Percentiles rank a stretch among this genome's conserved stretches.
These are phyloP conservation scores for Fundulus diaphanus DNA, from an alignment of 2,797 vertebrate genomes.

Conservation along the genomic window DNA sequence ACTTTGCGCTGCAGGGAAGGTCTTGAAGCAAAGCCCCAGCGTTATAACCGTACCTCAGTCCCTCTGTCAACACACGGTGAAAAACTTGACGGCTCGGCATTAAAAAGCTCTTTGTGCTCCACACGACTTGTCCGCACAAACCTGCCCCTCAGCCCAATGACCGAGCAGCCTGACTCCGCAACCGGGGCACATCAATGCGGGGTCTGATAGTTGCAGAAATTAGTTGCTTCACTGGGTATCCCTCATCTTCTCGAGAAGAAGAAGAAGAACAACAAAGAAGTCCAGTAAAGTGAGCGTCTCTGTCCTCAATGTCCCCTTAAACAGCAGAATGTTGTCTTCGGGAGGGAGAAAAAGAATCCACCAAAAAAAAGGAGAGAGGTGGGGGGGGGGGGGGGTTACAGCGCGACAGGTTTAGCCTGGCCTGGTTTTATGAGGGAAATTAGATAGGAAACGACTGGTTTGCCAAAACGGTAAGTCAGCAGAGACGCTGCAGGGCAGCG, in stretches of 20 bases:
- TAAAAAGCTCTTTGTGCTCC: slow-evolving; percentile 63
- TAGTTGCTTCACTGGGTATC: slow-evolving; percentile 11
- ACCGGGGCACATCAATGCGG: slow-evolving; percentile 45
- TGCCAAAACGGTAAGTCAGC: neutral
- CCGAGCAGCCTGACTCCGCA: slow-evolving; percentile 44
- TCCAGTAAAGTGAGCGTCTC: slow-evolving; percentile 11
- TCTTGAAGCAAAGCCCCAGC: slow-evolving; percentile 4
- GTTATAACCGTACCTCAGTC: slow-evolving; percentile 20
- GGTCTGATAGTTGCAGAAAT: slow-evolving; percentile 26
- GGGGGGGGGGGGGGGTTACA: slow-evolving; percentile 22
- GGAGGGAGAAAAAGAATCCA: neutral
- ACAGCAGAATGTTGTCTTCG: slow-evolving; percentile 23
- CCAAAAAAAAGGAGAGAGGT: slow-evolving; percentile 38
- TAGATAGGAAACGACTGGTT: neutral
- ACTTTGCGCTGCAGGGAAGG: slow-evolving; percentile 51
- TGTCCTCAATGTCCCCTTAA: neutral
- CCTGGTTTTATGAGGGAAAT: slow-evolving; percentile 32
- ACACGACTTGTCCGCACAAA: slow-evolving; percentile 50
- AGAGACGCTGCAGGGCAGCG: neutral
- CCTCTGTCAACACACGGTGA: slow-evolving; percentile 39
- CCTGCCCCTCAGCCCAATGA: slow-evolving; percentile 34
- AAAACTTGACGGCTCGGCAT: slow-evolving; percentile 49
- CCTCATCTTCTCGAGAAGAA: slow-evolving; percentile 26
- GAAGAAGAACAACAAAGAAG: too few relatives aligned
- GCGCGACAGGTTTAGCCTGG: slow-evolving; percentile 60